phyloP scores from a whole-genome alignment of 2,113 vertebrate genomes.

The Pitta sordida region DNA sequence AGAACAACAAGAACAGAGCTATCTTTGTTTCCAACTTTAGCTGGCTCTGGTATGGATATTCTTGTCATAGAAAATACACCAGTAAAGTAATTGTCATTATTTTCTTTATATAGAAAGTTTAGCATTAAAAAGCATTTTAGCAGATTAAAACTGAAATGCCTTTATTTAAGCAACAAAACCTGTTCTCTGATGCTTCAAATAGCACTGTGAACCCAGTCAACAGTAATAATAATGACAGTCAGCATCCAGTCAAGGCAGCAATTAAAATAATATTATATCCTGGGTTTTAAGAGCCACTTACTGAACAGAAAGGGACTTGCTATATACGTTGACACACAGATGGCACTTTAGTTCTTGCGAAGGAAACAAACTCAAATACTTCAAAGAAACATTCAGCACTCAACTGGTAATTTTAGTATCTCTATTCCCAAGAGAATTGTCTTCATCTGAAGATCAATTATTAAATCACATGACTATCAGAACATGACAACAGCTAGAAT shows the following conservation, averaged over 20 bases:
- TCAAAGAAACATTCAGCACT: slow-evolving; percentile 45
- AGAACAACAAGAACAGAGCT: neutral
- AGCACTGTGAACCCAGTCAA: slow-evolving; percentile 12
- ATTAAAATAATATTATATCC: slow-evolving; percentile 49
- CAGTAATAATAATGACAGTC: slow-evolving; percentile 58
- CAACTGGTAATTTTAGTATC: neutral
- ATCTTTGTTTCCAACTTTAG: neutral
- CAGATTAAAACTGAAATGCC: slow-evolving; percentile 56
- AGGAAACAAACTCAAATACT: slow-evolving; percentile 38
- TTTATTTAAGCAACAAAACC: slow-evolving; percentile 52
- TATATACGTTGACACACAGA: slow-evolving; percentile 19
- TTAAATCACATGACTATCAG: neutral
- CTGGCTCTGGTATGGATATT: neutral
- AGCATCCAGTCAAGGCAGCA: slow-evolving; percentile 37
- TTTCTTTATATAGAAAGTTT: slow-evolving; percentile 16
- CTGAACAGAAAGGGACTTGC: slow-evolving; percentile 36
- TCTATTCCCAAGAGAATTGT: neutral
- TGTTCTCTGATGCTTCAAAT: slow-evolving; percentile 1
- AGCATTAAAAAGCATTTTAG: slow-evolving; percentile 25
- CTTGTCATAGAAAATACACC: neutral
- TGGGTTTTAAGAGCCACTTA: slow-evolving; percentile 31
- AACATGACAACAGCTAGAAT: neutral
- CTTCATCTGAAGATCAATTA: slow-evolving; percentile 21
- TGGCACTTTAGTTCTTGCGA: slow-evolving; percentile 15
- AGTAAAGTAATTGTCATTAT: neutral